phyloP scores from a whole-genome alignment of 2,888 invertebrate genomes.

The Hyalella azteca region DNA sequence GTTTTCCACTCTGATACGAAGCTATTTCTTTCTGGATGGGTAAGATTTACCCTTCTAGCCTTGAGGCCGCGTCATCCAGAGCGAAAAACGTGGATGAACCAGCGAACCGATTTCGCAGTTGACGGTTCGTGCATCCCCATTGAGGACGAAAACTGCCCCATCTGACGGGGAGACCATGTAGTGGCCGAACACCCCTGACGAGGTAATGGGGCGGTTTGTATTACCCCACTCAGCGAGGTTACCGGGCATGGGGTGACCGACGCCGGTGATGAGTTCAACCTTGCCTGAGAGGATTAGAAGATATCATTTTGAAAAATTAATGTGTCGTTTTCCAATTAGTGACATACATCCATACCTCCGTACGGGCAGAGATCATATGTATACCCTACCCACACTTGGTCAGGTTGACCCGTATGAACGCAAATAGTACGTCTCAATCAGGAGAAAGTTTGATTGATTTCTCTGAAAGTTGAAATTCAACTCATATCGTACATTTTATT shows the following conservation, averaged over 20 bases:
- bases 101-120: conserved; percentile 78
- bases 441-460: too few species aligned
- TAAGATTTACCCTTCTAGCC: not conserved
- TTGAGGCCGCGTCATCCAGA: conserved; percentile 68
- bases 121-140: conserved; percentile 74
- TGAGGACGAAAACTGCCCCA: conserved; percentile 74
- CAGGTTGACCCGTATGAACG: too few species aligned
- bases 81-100: conserved; percentile 71
- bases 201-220: conserved; percentile 72
- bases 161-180: conserved; percentile 76
- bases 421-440: too few species aligned
- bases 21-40: not conserved
- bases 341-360: too few species aligned
- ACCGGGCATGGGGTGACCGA: conserved; percentile 70
- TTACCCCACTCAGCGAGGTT: conserved; percentile 71
- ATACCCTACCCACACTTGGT: too few species aligned
- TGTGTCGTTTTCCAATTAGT: too few species aligned
- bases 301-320: too few species aligned
- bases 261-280: conserved; percentile 78
- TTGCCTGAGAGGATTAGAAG: conserved; percentile 71
- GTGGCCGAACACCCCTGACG: conserved; percentile 74
- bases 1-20: not conserved
- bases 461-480: too few species aligned
- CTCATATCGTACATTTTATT: too few species aligned
- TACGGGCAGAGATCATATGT: too few species aligned